These are phyloP conservation scores for Gandaritis pyraliata DNA, from an alignment of 2,888 invertebrate genomes.

Conservation along the genomic window DNA sequence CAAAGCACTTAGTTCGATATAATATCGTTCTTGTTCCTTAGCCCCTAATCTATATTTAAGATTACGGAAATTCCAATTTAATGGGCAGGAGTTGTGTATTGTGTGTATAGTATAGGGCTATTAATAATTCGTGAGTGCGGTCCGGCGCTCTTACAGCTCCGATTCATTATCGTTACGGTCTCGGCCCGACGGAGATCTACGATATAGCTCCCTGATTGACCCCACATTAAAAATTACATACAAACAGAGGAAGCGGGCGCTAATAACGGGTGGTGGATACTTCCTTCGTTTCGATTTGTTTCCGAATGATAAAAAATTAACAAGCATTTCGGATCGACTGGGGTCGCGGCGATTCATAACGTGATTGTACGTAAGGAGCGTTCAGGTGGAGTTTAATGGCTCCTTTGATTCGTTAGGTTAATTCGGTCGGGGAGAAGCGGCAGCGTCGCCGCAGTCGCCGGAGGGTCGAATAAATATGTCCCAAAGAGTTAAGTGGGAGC, in stretches of 20 bases:
- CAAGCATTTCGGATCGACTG: conserved; percentile 66
- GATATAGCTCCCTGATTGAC: conserved; percentile 83
- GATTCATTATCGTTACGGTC: conserved; percentile 83
- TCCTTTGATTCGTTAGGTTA: conserved; percentile 81
- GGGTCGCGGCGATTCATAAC: conserved; percentile 70
- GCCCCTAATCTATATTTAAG: conserved; percentile 43
- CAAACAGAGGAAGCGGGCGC: conserved; percentile 71
- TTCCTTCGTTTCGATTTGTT: conserved; percentile 77
- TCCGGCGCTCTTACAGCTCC: conserved; percentile 77
- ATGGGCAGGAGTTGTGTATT: conserved; percentile 54
- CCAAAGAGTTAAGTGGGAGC: conserved; percentile 84
- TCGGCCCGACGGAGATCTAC: conserved; percentile 79
- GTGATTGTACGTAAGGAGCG: conserved; percentile 66
- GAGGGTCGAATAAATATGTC: conserved; percentile 85
- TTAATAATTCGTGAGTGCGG: conserved; percentile 85
- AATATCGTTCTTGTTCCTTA: conserved; percentile 28
- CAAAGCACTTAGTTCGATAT: conserved; percentile 49
- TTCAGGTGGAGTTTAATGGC: conserved; percentile 67
- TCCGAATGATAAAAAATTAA: conserved; percentile 75
- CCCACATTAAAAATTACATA: conserved; percentile 84
- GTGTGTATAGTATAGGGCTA: conserved; percentile 63
- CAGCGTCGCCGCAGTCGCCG: conserved; percentile 74
- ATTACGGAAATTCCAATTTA: conserved; percentile 54
- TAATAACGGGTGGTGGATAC: conserved; percentile 59
- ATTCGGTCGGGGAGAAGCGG: conserved; percentile 71